Evolutionary conservation across 2,797 vertebrate genomes (phyloP).

Genomic region (Diceros bicornis): DNA sequence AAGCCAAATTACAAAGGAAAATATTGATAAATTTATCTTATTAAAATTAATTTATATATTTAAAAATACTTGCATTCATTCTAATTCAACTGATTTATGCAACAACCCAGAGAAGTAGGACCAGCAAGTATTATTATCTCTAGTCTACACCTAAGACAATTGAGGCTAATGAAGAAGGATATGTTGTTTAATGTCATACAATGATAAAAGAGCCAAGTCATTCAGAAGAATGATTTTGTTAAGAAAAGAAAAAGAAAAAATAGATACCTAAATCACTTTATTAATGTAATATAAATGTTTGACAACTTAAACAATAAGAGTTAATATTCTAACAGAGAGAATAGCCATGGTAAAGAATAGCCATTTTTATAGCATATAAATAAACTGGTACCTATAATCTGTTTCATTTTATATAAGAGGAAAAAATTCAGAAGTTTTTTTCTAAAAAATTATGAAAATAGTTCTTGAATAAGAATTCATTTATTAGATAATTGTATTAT

Average conservation of each 20-base stretch:
- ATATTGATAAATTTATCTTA: conserved; percentile 17
- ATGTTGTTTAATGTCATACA: background rate
- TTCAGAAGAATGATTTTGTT: conserved; percentile 16
- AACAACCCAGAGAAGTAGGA: conserved; percentile 2
- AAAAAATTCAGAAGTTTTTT: background rate
- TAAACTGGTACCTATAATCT: background rate
- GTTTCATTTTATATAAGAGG: conserved; percentile 45
- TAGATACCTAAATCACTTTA: conserved; percentile 28
- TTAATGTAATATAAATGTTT: conserved; percentile 50
- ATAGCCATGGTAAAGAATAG: conserved; percentile 35
- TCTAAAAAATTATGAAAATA: conserved; percentile 1
- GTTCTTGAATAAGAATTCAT: conserved; percentile 47
- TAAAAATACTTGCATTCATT: conserved; percentile 20
- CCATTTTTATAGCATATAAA: background rate
- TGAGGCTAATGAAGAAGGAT: background rate
- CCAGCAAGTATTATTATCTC: background rate
- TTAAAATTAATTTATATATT: background rate
- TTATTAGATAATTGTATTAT: background rate
- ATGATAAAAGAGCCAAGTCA: background rate
- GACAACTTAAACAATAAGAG: conserved; percentile 15
- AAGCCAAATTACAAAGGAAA: conserved; percentile 62
- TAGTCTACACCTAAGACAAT: background rate
- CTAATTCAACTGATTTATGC: background rate
- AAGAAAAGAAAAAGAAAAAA: conserved; percentile 43
- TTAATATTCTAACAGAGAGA: conserved; percentile 27